These are phyloP conservation scores for Tachystola acroxantha DNA, from an alignment of 2,888 invertebrate genomes.

Conservation along the genomic window DNA sequence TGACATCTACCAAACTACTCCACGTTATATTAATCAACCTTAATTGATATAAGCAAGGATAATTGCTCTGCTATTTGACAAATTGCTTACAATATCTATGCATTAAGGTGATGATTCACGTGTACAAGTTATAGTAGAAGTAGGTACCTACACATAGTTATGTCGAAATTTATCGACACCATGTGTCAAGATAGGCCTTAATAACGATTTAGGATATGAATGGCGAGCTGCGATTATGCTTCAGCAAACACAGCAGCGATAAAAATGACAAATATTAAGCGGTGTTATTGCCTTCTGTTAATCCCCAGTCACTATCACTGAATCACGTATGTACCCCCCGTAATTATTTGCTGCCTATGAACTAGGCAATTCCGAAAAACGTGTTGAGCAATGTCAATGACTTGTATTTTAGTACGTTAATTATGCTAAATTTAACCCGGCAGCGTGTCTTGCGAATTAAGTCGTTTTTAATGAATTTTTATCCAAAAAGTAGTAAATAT, in stretches of 20 bases:
- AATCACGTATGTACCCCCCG: conserved; percentile 13
- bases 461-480: no score
- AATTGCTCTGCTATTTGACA: not conserved
- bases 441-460: no score
- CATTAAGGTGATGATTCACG: not conserved
- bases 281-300: conserved; percentile 30
- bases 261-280: conserved; percentile 48
- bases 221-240: conserved; percentile 49
- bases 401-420: no score
- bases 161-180: conserved; percentile 21
- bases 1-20: no score
- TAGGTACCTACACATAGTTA: no score
- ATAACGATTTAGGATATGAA: conserved; percentile 53
- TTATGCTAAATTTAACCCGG: not conserved
- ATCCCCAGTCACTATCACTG: conserved; percentile 13
- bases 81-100: not conserved
- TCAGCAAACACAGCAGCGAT: conserved; percentile 48
- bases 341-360: no score
- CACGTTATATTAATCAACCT: no score
- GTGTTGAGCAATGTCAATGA: no score
- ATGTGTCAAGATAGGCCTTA: conserved; percentile 45
- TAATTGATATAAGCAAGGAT: no score
- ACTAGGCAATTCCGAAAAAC: no score
- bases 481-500: not conserved
- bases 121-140: no score